phyloP scores from a whole-genome alignment of 2,113 vertebrate species.

The Apteryx mantelli region DNA sequence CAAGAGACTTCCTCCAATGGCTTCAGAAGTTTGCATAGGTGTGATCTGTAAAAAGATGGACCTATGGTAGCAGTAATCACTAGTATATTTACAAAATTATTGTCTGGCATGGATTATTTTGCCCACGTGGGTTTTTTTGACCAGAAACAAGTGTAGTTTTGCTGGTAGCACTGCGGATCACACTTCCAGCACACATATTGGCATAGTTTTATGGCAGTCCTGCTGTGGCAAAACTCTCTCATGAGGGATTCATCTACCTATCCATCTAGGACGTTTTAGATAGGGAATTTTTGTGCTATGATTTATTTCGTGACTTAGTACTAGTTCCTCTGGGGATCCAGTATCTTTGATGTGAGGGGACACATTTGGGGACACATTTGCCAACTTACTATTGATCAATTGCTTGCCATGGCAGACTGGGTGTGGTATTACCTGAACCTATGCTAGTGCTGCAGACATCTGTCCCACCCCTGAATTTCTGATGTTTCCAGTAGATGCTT shows the following conservation, averaged over 20 bases:
- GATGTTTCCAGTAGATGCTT: not conserved
- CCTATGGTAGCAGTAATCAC: not conserved
- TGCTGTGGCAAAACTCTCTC: not conserved
- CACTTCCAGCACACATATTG: not conserved
- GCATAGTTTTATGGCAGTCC: not conserved
- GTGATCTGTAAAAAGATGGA: not conserved
- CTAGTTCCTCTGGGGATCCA: not conserved
- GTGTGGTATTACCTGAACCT: not conserved
- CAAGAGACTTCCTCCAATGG: not conserved
- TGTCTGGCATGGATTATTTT: not conserved
- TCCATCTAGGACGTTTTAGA: not conserved
- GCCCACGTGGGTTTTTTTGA: not conserved
- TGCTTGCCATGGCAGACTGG: not conserved
- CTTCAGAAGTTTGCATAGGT: not conserved
- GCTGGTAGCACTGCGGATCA: not conserved
- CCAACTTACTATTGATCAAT: not conserved
- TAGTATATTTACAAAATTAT: not conserved
- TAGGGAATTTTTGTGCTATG: not conserved
- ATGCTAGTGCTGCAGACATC: not conserved
- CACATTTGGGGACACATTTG: not conserved
- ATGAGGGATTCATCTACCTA: not conserved
- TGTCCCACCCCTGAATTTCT: not conserved
- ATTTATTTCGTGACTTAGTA: not conserved
- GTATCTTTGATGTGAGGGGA: not conserved
- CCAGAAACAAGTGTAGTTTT: not conserved